Evolutionary conservation across 2,888 invertebrate species (phyloP), one percentile per base, ranked within the genome.

Genomic region (Frankliniella fusca): DNA sequence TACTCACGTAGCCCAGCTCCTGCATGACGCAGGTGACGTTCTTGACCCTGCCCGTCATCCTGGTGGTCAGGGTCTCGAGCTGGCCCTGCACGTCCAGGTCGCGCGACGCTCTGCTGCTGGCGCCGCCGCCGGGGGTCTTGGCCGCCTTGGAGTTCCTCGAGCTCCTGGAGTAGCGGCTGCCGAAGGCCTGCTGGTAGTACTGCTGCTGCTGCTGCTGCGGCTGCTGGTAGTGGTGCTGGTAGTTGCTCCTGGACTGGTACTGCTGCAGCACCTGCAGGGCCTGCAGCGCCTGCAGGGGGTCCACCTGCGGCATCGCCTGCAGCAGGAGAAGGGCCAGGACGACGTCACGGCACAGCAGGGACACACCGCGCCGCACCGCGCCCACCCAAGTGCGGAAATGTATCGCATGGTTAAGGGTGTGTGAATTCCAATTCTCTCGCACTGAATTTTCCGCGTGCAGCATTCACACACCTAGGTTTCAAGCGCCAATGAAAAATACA

Each of bases 11-110:
- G 81, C 93, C 93, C 0, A 93, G 89, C 86, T 93, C 93, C 86
- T 93, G 93, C 92, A 93, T 93, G 65, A 93, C 92, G 86, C 93
- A 93, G 0, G 93, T 93, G 48, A 93, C 91, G 87, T 93, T 93
- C 84, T 89, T 88, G 1, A 90, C 89, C 85, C 90, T 90, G 5
- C 90, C 90, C 27, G 89, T 89, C 84, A 90, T 88, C 81, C 84
- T 84, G 48, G 85, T 84, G 9, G 91, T 90, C 85, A 92, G 88
- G 18, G 91, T 87, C 84, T 93, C 92, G 54, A 93, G 87, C 80
- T 92, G 92, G n/a, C 90, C 90, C 84, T 90, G 90, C 11, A 92
- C 87, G 84, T 92, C 92, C 87, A 92, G 88, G 83, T 92, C 90
- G 61, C 50, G 81, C 15, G 81, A 65, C 70, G 61, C 27, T 65